Base-by-base conservation (phyloP, 2,888 invertebrate genomes). In the Morpho deidamia region DNA sequence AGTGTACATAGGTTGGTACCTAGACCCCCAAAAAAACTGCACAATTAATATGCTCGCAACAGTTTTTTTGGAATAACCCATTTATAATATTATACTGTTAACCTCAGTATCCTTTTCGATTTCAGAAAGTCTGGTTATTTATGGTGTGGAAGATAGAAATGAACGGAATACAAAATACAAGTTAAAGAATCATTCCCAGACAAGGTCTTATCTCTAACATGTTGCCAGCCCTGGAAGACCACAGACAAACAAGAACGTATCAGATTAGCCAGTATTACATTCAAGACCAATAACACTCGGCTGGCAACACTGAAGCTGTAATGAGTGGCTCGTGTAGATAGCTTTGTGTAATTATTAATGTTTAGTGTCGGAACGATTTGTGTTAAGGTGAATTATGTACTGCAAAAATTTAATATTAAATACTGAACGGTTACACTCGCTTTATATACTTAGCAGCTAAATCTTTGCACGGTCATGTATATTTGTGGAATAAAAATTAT, bases 331-430 rank as follows among this genome's bases (percentile, higher is more conserved):
- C 89, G 81, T 88, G 89, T 88, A 88, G 89, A 89, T 89, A 89
- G 89, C 88, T 88, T 87, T 79, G 85, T 87, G 84, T 87, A 83
- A 87, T 85, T 84, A 83, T 81, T 83, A 79, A 81, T 87, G 83
- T 85, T 82, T 88, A 87, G 86, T 83, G 78, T 86, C 80, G 72
- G 81, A 81, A 80, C 69, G 78, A 78, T 77, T 77, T 72, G 74
- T 75, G 59, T 69, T 65, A 67, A 65, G 49, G 44, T 49, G 43
- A 45, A 42, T 34, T 14, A 11, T 44, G 34, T 54, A 23, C 23
- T 23, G 23, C 23, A 2, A 23, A 23, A 23, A 23, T 23, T 23
- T 23, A 23, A 23, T 23, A 23, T 23, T 23, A 23, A 23, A 23
- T 23, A 23, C 23, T 5, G 23, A 5, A 23, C 0, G 23, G 23